phyloP scores from a whole-genome alignment of 2,113 vertebrate species.

The Tupaia tana region DNA sequence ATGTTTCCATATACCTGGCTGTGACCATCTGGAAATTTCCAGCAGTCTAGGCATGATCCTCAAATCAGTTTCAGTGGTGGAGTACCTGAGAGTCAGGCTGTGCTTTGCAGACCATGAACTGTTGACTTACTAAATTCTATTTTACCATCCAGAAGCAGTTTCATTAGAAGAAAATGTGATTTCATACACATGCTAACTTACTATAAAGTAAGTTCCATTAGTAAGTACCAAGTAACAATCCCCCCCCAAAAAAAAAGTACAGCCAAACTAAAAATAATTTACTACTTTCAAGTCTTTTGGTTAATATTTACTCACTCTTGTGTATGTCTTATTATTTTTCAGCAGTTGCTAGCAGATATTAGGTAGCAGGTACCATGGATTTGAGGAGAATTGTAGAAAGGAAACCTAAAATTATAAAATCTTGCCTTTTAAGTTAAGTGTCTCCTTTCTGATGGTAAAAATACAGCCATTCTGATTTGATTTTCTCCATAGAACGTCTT shows the following conservation, averaged over 20 bases:
- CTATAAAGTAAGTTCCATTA: neutral
- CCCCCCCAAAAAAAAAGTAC: neutral
- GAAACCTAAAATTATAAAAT: neutral
- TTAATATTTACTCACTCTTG: neutral
- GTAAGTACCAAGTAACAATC: neutral
- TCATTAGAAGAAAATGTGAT: constrained; percentile 32
- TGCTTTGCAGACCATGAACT: neutral
- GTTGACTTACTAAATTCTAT: neutral
- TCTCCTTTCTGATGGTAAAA: neutral
- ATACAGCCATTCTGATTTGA: neutral
- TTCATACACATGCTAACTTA: neutral
- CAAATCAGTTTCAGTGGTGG: neutral
- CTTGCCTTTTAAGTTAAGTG: neutral
- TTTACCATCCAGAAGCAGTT: neutral
- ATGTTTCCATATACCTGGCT: constrained; percentile 22
- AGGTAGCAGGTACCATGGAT: neutral
- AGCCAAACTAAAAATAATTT: neutral
- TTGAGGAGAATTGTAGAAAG: neutral
- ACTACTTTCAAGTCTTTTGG: neutral
- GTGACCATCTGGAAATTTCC: constrained; percentile 35
- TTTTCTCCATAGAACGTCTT: neutral
- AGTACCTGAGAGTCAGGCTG: neutral
- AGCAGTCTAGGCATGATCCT: neutral
- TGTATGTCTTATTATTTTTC: constrained; percentile 32
- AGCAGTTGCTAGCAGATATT: neutral